phyloP scores from a whole-genome alignment of 2,113 vertebrate species.

The Nothobranchius kuhntae region DNA sequence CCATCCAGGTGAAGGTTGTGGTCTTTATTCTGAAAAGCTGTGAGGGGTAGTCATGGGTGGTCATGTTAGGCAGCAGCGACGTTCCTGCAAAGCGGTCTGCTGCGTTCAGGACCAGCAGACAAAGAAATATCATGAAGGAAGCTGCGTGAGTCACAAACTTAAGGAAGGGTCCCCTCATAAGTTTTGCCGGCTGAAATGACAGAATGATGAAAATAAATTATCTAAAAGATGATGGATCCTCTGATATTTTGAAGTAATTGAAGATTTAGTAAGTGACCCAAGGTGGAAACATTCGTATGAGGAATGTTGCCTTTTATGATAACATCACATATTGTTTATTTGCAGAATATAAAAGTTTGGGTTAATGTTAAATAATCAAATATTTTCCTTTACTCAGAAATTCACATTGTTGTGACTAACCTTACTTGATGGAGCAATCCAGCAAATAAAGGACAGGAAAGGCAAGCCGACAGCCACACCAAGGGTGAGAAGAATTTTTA shows the following conservation, averaged over 20 bases:
- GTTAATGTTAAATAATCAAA: neutral
- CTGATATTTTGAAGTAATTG: no score
- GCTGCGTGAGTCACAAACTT: slow-evolving; percentile 96
- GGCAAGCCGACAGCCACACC: slow-evolving; percentile 88
- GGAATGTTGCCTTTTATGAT: no score
- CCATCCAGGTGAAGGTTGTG: slow-evolving; percentile 95
- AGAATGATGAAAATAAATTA: no score
- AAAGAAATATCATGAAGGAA: slow-evolving; percentile 93
- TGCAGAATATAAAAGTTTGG: neutral
- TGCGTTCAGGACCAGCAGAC: slow-evolving; percentile 92
- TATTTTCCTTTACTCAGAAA: no score
- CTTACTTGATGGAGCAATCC: slow-evolving; percentile 96
- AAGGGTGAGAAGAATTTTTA: slow-evolving; percentile 91
- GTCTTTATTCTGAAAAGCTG: slow-evolving; percentile 97
- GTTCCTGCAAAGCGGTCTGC: slow-evolving; percentile 94
- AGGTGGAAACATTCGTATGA: neutral
- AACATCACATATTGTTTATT: no score
- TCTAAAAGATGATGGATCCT: no score
- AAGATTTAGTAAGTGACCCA: no score
- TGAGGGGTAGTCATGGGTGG: slow-evolving; percentile 85
- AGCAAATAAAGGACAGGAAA: slow-evolving; percentile 87
- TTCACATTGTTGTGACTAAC: slow-evolving; percentile 41
- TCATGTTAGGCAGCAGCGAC: slow-evolving; percentile 92
- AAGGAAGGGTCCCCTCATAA: slow-evolving; percentile 93
- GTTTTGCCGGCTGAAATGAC: slow-evolving; percentile 84